These are phyloP conservation scores for Gymnoscopelus braueri DNA, from an alignment of 2,797 vertebrate genomes.

Conservation along the genomic window DNA sequence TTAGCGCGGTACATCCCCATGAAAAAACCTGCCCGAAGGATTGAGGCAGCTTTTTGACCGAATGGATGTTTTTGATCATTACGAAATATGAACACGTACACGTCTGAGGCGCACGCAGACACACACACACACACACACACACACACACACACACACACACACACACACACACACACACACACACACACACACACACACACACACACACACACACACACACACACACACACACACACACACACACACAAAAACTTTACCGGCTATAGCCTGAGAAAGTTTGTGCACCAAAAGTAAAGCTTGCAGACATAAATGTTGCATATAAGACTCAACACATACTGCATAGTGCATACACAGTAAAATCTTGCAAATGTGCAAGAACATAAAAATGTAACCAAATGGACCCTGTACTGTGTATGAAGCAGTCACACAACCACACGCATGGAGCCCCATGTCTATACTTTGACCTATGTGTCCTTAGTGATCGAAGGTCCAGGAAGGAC, in stretches of 20 bases:
- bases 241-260: neutral
- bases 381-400: too few relatives aligned
- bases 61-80: conserved; percentile 21
- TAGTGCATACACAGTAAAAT: neutral
- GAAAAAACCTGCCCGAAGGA: conserved; percentile 20
- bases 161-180: neutral
- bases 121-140: conserved; percentile 6
- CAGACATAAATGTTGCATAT: neutral
- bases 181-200: conserved; percentile 20
- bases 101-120: too few relatives aligned
- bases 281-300: neutral
- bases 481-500: conserved; percentile 55
- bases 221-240: conserved; percentile 18
- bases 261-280: too few relatives aligned
- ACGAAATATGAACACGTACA: conserved; percentile 23
- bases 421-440: conserved; percentile 25
- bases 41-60: conserved; percentile 19
- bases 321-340: neutral
- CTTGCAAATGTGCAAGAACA: too few relatives aligned
- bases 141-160: conserved; percentile 32
- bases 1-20: conserved; percentile 39
- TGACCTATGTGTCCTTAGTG: conserved; percentile 38
- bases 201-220: conserved; percentile 6
- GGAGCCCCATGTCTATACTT: conserved; percentile 26
- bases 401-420: too few relatives aligned